Conservation (phyloP, 2,797 vertebrate genomes). For the Melanotaenia trifasciata region DNA sequence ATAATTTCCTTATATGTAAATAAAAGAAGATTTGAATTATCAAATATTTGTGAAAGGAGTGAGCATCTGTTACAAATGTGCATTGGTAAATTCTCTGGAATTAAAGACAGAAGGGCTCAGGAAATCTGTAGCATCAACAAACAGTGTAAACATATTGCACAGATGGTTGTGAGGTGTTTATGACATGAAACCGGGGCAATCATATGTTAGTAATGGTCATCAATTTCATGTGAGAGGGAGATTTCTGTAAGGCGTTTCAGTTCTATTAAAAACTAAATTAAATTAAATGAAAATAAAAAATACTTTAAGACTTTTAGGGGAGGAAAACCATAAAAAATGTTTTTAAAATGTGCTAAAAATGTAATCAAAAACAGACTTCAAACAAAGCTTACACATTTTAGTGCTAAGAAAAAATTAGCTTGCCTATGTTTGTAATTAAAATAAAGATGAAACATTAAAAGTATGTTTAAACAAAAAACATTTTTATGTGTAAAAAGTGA, state of each 20-base stretch:
- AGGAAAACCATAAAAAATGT: neutral
- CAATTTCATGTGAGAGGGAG: neutral
- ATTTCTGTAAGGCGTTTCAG: neutral
- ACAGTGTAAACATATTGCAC: neutral
- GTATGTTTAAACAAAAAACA: neutral
- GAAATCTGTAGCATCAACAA: conserved; percentile 4
- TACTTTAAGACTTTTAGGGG: neutral
- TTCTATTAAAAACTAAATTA: neutral
- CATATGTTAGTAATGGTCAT: neutral
- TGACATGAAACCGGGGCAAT: neutral
- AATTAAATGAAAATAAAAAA: neutral
- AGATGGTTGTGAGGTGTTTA: neutral
- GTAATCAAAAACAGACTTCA: too few species aligned
- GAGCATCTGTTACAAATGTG: conserved; percentile 40
- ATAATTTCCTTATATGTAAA: conserved; percentile 31
- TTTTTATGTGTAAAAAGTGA: neutral
- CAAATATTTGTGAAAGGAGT: conserved; percentile 6
- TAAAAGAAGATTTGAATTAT: conserved; percentile 37
- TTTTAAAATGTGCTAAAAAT: neutral
- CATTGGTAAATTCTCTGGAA: conserved; percentile 28
- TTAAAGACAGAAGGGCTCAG: conserved; percentile 11
- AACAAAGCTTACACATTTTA: neutral
- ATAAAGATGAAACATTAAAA: neutral
- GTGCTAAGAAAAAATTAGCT: neutral
- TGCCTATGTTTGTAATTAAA: neutral